Base-by-base conservation (phyloP, 1,140 invertebrate species). In the Pollicipes pollicipes region DNA sequence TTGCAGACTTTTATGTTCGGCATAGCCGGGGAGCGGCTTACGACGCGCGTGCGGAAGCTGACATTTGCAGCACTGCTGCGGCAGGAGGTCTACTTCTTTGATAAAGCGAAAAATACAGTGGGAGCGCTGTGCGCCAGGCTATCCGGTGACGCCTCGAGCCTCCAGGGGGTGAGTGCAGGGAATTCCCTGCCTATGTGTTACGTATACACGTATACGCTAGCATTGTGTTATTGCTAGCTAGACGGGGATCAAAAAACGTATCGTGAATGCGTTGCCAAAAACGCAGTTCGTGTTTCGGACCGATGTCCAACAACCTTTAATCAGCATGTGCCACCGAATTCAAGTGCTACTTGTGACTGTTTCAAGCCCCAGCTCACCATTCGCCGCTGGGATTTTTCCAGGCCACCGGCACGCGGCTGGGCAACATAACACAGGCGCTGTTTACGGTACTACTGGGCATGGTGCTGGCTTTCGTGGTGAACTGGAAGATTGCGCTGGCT, bases 21-120 rank as follows among this genome's bases (percentile, higher is more conserved):
- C n/a, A 76, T 86, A 37, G 87, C 88, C 30, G 88, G 88, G 69
- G 89, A 90, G 80, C 79, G 83, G 69, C 77, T 91, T 10, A 89
- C 89, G 26, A 84, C 84, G 69, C 78, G 88, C 68, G 76, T 91
- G 1, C 78, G 89, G 67, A 83, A 83, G 37, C 80, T 83, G 73
- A 83, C 86, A 0, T 93, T 93, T 74, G 78, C 77, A 31, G 81
- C 87, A 0, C 91, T 94, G 84, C 76, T 94, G 71, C 83, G 82
- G 29, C 89, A 93, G 82, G 90, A 93, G 79, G 88, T 91, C 72
- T 89, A 85, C 0, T 94, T 86, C 84, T 93, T 87, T 75, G 91
- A 94, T 77, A 83, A 86, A 70, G 84, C 88, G 45, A 80, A 79
- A 13, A 90, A 93, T 76, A 71, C 73, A 17, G 87, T 90, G 26